Base-by-base conservation (phyloP, 2,888 invertebrate species). In the Aplocera efformata region DNA sequence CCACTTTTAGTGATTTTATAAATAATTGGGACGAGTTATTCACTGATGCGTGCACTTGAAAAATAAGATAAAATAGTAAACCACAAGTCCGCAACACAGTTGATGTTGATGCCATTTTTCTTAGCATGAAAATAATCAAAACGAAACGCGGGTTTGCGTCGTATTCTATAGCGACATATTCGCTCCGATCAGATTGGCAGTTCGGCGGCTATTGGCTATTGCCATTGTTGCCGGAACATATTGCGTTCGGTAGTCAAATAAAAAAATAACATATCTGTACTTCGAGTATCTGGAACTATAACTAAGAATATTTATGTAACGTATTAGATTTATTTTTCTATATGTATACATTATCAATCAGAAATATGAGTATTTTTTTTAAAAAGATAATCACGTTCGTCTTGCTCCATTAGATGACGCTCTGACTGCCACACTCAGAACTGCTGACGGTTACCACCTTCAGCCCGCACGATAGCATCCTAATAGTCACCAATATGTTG, bases 31-130 rank as follows among this genome's bases (percentile, higher is more conserved):
- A 51, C 37, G 42, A 33, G 35, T 56, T 58, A 49, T 66, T 58
- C 38, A 57, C 60, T 24, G 60, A 48, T 33, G 67, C 68, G 48
- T 60, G 52, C 65, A 78, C 75, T 55, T 71, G 57, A 48, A 76
- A 62, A 58, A 77, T 56, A 50, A 83, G 58, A 57, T 56, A 74
- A 37, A 80, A 48, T 40, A 80, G 57, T 79, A 83, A 73, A 60
- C 84, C 76, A 84, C 86, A 86, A 88, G 88, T 88, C 88, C 88
- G 88, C 60, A 82, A 62, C 58, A 77, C 60, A 64, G 63, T 75
- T 32, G 53, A 53, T 58, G 68, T 61, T 67, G 62, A 56, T 65
- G 77, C 74, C 86, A 86, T 88, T 76, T 78, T 78, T 51, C n/a
- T 50, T 38, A 46, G 42, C 48, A 50, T 55, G 60, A 56, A 67